A percentile compares a stretch with the other conserved stretches of the same genome.
Conservation (phyloP, 2,888 invertebrate genomes). For the Molorchus minor region DNA sequence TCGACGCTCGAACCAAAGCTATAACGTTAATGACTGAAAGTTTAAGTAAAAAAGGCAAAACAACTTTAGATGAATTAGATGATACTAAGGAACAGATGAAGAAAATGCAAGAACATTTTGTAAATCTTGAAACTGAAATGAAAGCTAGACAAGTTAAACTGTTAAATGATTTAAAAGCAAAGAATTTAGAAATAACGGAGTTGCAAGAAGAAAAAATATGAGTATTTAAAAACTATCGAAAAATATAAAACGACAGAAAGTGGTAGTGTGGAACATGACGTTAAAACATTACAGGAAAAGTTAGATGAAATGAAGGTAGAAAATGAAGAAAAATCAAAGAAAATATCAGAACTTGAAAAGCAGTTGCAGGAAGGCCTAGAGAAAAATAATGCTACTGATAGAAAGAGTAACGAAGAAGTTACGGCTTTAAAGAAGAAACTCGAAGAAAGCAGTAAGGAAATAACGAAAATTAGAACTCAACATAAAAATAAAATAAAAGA, state of each 20-base stretch:
- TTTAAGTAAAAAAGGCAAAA: slow-evolving; percentile 75
- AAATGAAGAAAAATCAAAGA: slow-evolving; percentile 37
- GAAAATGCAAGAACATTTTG: slow-evolving; percentile 81
- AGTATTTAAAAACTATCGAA: slow-evolving; percentile 26
- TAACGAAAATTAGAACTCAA: slow-evolving; percentile 78
- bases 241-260: slow-evolving; percentile 30
- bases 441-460: slow-evolving; percentile 78
- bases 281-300: slow-evolving; percentile 33
- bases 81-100: slow-evolving; percentile 84
- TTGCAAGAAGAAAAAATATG: slow-evolving; percentile 45
- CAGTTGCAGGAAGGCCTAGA: slow-evolving; percentile 44
- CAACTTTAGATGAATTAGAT: slow-evolving; percentile 76
- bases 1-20: slow-evolving; percentile 82
- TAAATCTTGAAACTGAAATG: slow-evolving; percentile 75
- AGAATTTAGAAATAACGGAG: slow-evolving; percentile 53
- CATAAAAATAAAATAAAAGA: slow-evolving; percentile 78
- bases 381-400: slow-evolving; percentile 39
- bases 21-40: slow-evolving; percentile 79
- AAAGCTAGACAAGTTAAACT: slow-evolving; percentile 65
- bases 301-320: slow-evolving; percentile 35
- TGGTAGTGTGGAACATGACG: slow-evolving; percentile 33
- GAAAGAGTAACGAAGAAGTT: slow-evolving; percentile 55
- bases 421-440: slow-evolving; percentile 73
- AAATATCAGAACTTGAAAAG: slow-evolving; percentile 46
- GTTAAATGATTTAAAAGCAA: slow-evolving; percentile 50